Evolutionary conservation across 2,113 vertebrate species (phyloP), one percentile per base, ranked within the genome.

Genomic region (Mionectes macconnelli): DNA sequence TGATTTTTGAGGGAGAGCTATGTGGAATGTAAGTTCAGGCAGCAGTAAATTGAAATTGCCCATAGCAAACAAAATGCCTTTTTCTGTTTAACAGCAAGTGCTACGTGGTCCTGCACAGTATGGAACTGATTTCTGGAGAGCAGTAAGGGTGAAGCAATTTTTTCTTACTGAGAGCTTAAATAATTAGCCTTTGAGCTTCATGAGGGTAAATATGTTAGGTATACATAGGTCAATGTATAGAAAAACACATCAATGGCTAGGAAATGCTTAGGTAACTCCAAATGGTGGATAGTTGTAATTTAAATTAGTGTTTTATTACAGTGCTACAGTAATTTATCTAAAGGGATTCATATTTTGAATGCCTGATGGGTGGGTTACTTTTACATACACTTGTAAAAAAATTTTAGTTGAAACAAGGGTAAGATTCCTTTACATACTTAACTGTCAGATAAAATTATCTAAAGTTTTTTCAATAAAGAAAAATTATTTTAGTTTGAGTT

Each of bases 41-140:
- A 52, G 45, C 84, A 91, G 60, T 94, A 96, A 97, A 86, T 35
- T 77, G 79, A 94, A 82, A 92, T 70, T 94, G 44, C 53, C n/a
- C 16, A 17, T 70, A 84, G 62, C 74, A 95, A 94, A 87, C 21
- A 89, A 73, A 89, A 79, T 68, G 57, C 19, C 33, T 87, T 55
- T 92, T 89, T 68, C 57, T 56, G 10, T 79, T 70, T 55, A 79
- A 21, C 9, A 17, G 40, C 49, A 59, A 42, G 28, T 20, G 17
- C 89, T 92, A 70, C 37, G 28, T 78, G 25, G 18, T 70, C 19
- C 66, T 95, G 39, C 62, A 76, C 53, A 60, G 31, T 42, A 25
- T 50, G 40, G 42, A 72, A 67, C 15, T 73, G 53, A 49, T 88
- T 91, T 91, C n/a, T 87, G 14, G 42, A 13, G 18, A 63, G 21